Conservation (phyloP, 2,797 vertebrate species). For the Pseudochirops cupreus region DNA sequence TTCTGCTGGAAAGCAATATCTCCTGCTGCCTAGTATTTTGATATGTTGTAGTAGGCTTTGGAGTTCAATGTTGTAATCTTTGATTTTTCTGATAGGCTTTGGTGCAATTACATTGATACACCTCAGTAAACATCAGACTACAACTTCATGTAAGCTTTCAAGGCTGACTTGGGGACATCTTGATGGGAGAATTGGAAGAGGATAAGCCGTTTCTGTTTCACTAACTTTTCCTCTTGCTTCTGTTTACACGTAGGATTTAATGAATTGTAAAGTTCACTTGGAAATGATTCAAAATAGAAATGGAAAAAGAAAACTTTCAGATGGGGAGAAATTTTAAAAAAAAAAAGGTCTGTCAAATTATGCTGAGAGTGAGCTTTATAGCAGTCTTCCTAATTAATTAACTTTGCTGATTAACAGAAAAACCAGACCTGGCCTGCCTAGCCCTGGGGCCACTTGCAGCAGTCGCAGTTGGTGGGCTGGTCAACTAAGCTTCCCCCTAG, state of each 20-base stretch:
- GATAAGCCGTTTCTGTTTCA: conserved; percentile 42
- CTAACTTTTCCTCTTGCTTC: conserved; percentile 41
- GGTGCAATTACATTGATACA: conserved; percentile 50
- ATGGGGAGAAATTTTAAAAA: background rate
- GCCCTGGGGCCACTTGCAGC: background rate
- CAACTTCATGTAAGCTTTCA: conserved; percentile 23
- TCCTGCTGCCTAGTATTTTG: conserved; percentile 60
- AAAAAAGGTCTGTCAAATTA: conserved; percentile 51
- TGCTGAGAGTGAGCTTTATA: conserved; percentile 48
- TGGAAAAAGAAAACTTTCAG: conserved; percentile 46
- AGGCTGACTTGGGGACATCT: conserved; percentile 1
- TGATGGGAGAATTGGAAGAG: conserved; percentile 41
- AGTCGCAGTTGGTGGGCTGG: too few species aligned
- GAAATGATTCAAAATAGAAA: conserved; percentile 49
- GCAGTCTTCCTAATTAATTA: conserved; percentile 47
- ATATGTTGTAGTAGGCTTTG: conserved; percentile 59
- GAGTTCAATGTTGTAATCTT: conserved; percentile 60
- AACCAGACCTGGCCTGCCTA: background rate
- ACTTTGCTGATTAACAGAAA: conserved; percentile 54
- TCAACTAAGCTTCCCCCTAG: background rate
- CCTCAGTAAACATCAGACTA: conserved; percentile 5
- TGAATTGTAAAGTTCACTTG: conserved; percentile 49
- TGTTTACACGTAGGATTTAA: conserved; percentile 48
- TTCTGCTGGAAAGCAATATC: conserved; percentile 64
- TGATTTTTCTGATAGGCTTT: conserved; percentile 54